phyloP scores from a whole-genome alignment of 1,140 invertebrate species.

The Druon quercuslanigerum region DNA sequence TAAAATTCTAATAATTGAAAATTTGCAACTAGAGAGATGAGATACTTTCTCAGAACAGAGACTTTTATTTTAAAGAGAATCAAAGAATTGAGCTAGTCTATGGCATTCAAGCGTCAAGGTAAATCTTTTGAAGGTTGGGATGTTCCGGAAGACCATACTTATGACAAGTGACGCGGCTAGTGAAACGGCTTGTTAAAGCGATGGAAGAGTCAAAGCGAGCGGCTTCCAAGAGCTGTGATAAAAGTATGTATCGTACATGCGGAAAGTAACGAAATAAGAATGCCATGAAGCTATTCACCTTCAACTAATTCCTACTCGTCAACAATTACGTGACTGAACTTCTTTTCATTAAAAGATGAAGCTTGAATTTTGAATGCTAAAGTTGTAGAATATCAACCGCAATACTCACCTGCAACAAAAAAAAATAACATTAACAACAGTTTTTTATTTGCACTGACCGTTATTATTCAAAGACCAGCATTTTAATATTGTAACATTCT shows the following conservation, averaged over 20 bases:
- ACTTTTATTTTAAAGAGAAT: neutral
- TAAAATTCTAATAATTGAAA: too few species aligned
- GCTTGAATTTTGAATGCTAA: too few species aligned
- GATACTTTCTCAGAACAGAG: neutral
- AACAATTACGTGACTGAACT: neutral
- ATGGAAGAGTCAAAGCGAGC: neutral
- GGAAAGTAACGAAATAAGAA: neutral
- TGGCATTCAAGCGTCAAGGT: neutral
- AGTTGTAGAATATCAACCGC: too few species aligned
- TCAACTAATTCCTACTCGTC: neutral
- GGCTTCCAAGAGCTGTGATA: slow-evolving; percentile 15
- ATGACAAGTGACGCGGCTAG: slow-evolving; percentile 22
- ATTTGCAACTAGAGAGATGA: too few species aligned
- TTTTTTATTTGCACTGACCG: too few species aligned
- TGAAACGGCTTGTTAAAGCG: slow-evolving; percentile 9
- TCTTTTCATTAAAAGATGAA: too few species aligned
- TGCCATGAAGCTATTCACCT: neutral
- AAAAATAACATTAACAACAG: too few species aligned
- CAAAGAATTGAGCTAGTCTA: neutral
- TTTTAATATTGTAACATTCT: too few species aligned
- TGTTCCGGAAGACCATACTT: neutral
- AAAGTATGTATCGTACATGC: neutral
- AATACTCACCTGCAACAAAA: too few species aligned
- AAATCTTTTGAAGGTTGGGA: slow-evolving; percentile 21
- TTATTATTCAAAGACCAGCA: too few species aligned